Evolutionary conservation across 1,140 invertebrate species (phyloP).

Genomic region (Trachymyrmex cornetzi): DNA sequence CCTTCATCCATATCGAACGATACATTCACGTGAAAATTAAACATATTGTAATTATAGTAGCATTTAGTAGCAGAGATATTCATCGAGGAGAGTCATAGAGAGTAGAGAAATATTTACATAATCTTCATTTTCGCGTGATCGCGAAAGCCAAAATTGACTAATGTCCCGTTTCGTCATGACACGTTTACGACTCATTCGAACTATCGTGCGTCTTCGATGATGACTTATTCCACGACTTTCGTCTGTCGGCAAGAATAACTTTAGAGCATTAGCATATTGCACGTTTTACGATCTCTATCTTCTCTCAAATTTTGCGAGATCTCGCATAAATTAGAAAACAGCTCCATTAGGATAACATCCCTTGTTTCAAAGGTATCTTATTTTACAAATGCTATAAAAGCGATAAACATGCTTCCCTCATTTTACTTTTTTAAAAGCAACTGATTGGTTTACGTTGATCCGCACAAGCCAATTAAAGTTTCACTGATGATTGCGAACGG

Average conservation of each 20-base stretch:
- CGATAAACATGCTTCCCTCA: neutral
- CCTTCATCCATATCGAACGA: neutral
- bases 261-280: slow-evolving; percentile 7
- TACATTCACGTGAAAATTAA: neutral
- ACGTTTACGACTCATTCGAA: slow-evolving; percentile 52
- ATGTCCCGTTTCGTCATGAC: slow-evolving; percentile 14
- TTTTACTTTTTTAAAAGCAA: neutral
- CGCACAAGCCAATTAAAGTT: slow-evolving; percentile 8
- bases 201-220: slow-evolving; percentile 30
- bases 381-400: slow-evolving; percentile 11
- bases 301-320: slow-evolving; percentile 11
- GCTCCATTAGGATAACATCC: neutral
- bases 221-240: slow-evolving; percentile 6
- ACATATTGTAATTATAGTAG: neutral
- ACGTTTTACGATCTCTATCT: slow-evolving; percentile 34
- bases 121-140: neutral
- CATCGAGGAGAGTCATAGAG: neutral
- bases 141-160: slow-evolving; percentile 32
- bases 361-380: neutral
- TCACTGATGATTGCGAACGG: neutral
- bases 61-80: neutral
- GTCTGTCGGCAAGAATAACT: slow-evolving; percentile 28
- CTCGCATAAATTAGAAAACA: neutral
- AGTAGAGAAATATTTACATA: neutral
- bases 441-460: neutral